Percentiles rank a stretch among this genome's conserved stretches.
phyloP scores from a whole-genome alignment of 2,888 invertebrate species.

The Baccha elongata region DNA sequence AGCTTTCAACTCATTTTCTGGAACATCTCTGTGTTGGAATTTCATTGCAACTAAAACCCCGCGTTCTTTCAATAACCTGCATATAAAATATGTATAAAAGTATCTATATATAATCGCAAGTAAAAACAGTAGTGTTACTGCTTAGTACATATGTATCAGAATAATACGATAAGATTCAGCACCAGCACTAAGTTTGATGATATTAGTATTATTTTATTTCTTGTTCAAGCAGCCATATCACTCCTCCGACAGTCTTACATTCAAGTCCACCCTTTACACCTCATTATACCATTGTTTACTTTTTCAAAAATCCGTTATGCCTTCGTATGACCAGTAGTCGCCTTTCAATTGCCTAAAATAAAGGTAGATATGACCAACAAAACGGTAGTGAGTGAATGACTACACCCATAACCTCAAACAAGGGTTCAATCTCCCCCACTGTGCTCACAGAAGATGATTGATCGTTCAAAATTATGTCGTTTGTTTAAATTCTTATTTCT shows the following conservation, averaged over 20 bases:
- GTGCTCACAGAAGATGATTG: slow-evolving; percentile 55
- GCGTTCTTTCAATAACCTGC: too few relatives aligned
- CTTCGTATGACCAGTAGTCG: slow-evolving; percentile 8
- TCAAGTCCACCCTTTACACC: neutral
- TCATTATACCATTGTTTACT: neutral
- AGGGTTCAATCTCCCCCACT: slow-evolving; percentile 32
- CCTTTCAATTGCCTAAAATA: neutral
- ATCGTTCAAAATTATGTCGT: slow-evolving; percentile 62
- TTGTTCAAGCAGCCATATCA: too few relatives aligned
- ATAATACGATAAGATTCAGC: too few relatives aligned
- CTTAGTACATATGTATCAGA: too few relatives aligned
- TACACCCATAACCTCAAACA: slow-evolving; percentile 30
- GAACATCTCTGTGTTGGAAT: too few relatives aligned
- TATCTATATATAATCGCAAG: too few relatives aligned
- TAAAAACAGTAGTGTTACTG: too few relatives aligned
- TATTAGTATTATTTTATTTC: too few relatives aligned
- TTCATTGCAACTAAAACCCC: too few relatives aligned
- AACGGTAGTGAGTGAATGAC: neutral
- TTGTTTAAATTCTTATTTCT: slow-evolving; percentile 44
- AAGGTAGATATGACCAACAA: neutral
- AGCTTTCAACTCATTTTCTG: too few relatives aligned
- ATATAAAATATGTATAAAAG: too few relatives aligned
- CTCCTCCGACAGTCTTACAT: neutral
- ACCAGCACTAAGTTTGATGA: too few relatives aligned
- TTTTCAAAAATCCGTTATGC: neutral